A percentile compares a stretch with the other conserved stretches of the same genome.
Evolutionary conservation across 2,888 invertebrate genomes (phyloP).

Genomic region (Deroplatys truncata): DNA sequence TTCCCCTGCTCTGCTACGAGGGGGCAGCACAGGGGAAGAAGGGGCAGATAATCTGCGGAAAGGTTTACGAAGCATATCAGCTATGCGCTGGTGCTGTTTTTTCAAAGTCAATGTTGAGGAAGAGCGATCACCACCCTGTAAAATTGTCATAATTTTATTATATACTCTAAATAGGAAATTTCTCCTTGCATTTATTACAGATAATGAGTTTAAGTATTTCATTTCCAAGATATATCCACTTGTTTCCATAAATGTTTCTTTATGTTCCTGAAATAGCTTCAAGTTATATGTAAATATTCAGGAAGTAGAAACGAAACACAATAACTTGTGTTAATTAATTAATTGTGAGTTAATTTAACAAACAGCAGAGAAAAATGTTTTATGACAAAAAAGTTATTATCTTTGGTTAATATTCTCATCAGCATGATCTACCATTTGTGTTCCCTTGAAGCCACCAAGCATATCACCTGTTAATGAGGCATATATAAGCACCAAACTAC

Average conservation of each 20-base stretch:
- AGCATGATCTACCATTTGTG: too few species aligned
- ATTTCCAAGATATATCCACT: not conserved
- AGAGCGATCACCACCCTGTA: constrained; percentile 27
- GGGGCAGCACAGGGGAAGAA: constrained; percentile 52
- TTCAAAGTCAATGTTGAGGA: constrained; percentile 48
- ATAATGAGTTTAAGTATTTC: not conserved
- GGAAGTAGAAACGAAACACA: too few species aligned
- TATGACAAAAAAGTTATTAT: too few species aligned
- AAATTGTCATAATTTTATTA: constrained; percentile 7
- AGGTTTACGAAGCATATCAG: constrained; percentile 61
- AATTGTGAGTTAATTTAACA: too few species aligned
- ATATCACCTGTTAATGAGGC: too few species aligned
- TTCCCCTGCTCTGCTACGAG: constrained; percentile 13
- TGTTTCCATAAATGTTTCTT: not conserved
- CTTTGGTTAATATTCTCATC: too few species aligned
- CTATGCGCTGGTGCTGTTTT: constrained; percentile 57
- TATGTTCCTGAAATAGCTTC: not conserved
- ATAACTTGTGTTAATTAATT: too few species aligned
- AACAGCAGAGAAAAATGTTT: too few species aligned
- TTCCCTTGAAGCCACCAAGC: too few species aligned
- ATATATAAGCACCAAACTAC: too few species aligned
- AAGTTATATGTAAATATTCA: too few species aligned
- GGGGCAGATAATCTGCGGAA: constrained; percentile 66
- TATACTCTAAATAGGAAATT: not conserved
- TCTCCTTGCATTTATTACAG: not conserved